Evolutionary conservation across 2,797 vertebrate species (phyloP).

Genomic region (Pangasius mekongensis): DNA sequence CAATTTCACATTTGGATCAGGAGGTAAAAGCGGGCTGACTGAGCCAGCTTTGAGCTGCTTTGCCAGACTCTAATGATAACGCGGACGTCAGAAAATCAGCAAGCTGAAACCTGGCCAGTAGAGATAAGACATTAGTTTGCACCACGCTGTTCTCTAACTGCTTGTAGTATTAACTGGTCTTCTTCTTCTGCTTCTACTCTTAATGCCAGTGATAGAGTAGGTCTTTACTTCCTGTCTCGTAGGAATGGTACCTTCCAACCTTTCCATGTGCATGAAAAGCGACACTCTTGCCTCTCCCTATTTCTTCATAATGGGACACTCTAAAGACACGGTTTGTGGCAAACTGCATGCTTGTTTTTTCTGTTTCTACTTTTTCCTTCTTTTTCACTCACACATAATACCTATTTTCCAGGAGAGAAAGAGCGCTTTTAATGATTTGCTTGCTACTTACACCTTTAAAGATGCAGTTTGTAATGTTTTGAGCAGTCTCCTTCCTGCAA

Average conservation of each 20-base stretch:
- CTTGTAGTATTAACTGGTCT: constrained; percentile 44
- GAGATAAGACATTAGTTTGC: constrained; percentile 32
- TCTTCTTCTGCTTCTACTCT: constrained; percentile 83
- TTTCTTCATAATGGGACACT: constrained; percentile 99
- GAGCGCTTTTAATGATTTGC: background rate
- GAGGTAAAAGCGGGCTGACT: background rate
- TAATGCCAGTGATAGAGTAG: constrained; percentile 98
- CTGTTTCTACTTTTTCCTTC: background rate
- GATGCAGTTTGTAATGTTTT: background rate
- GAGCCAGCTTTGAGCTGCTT: constrained; percentile 8
- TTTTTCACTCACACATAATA: background rate
- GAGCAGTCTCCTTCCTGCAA: background rate
- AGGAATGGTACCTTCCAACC: constrained; percentile 99
- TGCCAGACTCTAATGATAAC: constrained; percentile 18
- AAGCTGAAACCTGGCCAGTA: constrained; percentile 31
- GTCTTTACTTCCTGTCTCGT: constrained; percentile 98
- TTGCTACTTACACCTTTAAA: background rate
- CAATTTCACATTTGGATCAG: constrained; percentile 23
- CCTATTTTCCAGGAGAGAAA: background rate
- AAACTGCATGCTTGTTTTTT: constrained; percentile 78
- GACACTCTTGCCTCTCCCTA: constrained; percentile 99
- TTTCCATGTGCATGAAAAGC: constrained; percentile 99
- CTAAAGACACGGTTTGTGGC: constrained; percentile 99
- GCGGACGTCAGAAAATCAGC: background rate
- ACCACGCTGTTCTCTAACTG: constrained; percentile 36